phyloP scores from a whole-genome alignment of 1,140 invertebrate genomes.

The Melipona quadrifasciata region DNA sequence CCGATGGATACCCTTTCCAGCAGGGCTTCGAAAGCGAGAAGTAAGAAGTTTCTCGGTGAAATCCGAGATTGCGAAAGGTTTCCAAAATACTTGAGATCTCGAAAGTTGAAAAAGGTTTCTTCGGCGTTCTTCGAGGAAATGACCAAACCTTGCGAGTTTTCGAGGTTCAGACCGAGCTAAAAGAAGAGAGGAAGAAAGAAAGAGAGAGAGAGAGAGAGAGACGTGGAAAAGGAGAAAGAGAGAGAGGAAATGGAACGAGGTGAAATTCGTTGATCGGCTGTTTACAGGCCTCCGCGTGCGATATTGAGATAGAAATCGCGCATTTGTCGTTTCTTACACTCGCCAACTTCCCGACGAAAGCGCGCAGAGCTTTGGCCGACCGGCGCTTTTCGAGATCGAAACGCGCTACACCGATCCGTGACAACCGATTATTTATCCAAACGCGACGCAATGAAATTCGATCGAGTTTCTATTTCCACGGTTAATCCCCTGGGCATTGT shows the following conservation, averaged over 20 bases:
- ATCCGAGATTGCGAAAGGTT: background rate
- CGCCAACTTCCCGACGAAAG: conserved; percentile 44
- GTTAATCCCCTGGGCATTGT: background rate
- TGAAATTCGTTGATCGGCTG: background rate
- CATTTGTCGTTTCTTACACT: conserved; percentile 23
- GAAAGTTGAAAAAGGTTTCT: background rate
- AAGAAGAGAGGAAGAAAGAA: background rate
- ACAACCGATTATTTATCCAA: background rate
- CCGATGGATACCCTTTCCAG: background rate
- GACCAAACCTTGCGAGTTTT: background rate
- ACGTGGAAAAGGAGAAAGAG: background rate
- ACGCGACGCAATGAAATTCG: conserved; percentile 3
- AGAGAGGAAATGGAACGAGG: background rate
- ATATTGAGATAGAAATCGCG: conserved; percentile 25
- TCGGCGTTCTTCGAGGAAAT: background rate
- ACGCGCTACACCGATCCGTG: too few species aligned
- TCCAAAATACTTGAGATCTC: background rate
- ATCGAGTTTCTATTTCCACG: background rate
- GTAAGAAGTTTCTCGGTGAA: conserved; percentile 14
- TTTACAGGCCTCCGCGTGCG: background rate
- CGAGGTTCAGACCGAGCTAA: background rate
- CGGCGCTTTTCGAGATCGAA: too few species aligned
- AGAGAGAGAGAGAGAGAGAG: too few species aligned
- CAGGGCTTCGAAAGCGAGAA: background rate
- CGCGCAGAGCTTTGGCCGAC: background rate